A percentile compares a stretch with the other conserved stretches of the same genome.
Evolutionary conservation across 2,113 vertebrate genomes (phyloP).

Genomic region (Progne subis): DNA sequence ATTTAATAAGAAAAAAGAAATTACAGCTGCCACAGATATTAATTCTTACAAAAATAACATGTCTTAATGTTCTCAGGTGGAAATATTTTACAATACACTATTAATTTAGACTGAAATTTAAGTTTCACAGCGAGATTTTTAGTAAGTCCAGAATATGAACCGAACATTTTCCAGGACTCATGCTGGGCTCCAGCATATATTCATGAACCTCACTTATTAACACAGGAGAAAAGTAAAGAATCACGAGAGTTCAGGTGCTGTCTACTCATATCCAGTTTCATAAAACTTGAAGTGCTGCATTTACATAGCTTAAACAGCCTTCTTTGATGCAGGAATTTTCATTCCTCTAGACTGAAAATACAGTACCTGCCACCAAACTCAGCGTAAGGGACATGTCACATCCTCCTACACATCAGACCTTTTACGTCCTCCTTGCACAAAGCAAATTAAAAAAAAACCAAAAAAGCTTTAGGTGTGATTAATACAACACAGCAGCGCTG

Average conservation of each 20-base stretch:
- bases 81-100: background rate
- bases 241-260: background rate
- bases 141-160: background rate
- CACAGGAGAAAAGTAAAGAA: background rate
- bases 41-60: background rate
- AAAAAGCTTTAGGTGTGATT: background rate
- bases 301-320: background rate
- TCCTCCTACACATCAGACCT: background rate
- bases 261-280: background rate
- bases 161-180: background rate
- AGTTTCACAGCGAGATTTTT: background rate
- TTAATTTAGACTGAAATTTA: background rate
- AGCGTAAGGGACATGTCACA: background rate
- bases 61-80: background rate
- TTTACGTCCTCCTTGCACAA: background rate
- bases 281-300: background rate
- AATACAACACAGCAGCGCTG: background rate
- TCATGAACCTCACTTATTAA: background rate
- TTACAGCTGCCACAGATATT: background rate
- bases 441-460: background rate
- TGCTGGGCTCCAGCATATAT: background rate
- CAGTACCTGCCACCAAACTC: background rate
- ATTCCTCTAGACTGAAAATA: background rate
- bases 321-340: background rate
- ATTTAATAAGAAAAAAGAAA: background rate